A percentile compares a stretch with the other conserved stretches of the same genome.
These are phyloP conservation scores for Nothocercus julius DNA, from an alignment of 2,113 vertebrate genomes.

Conservation along the genomic window DNA sequence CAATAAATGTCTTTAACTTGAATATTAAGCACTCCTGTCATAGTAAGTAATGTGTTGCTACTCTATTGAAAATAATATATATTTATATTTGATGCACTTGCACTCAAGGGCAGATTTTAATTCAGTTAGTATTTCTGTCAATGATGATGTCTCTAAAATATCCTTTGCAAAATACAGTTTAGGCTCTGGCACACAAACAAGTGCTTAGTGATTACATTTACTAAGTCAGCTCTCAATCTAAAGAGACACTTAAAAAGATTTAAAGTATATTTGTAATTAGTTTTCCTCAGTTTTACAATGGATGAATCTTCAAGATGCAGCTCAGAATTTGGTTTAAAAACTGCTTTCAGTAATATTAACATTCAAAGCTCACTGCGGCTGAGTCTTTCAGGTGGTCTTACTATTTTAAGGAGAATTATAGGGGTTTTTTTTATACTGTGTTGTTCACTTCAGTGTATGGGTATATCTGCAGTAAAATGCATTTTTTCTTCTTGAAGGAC, in stretches of 20 bases:
- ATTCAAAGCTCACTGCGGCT: background rate
- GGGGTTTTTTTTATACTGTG: background rate
- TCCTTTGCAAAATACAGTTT: background rate
- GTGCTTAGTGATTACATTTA: background rate
- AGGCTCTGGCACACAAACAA: background rate
- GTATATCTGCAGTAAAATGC: background rate
- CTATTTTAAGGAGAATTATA: background rate
- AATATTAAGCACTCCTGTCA: background rate
- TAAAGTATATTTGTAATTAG: background rate
- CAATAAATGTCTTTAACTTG: background rate
- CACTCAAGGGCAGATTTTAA: constrained; percentile 8
- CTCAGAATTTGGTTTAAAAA: background rate
- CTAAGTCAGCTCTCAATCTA: background rate
- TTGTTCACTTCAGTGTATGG: background rate
- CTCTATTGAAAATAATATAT: background rate
- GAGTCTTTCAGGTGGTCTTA: background rate
- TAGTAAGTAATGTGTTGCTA: background rate
- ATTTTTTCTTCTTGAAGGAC: background rate
- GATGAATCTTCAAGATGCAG: background rate
- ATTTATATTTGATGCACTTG: constrained; percentile 13
- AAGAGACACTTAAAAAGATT: background rate
- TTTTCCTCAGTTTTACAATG: background rate
- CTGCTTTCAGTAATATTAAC: background rate
- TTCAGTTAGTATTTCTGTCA: background rate
- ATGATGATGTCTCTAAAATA: background rate